Base-by-base conservation (phyloP, 2,888 invertebrate species). In the Tenthredo notha region DNA sequence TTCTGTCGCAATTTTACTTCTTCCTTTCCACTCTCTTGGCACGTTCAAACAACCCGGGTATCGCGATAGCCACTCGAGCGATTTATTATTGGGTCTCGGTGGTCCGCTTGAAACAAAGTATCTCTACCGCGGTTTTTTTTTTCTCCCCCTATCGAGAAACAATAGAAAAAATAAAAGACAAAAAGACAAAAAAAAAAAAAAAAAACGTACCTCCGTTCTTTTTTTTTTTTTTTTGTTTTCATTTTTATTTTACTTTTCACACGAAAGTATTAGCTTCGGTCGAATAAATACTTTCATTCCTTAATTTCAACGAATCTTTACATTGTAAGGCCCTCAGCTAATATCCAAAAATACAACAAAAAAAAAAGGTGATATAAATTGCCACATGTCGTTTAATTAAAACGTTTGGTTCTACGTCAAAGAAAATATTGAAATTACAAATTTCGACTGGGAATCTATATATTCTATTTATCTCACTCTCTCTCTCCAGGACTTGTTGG, bases 1-100 rank as follows among this genome's bases (percentile, higher is more conserved):
- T 43, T 43, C 72, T 7, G 40, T 43, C 72, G 72, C 72, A 43
- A 74, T 74, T 74, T 74, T 74, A 4, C 43, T 43, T 40, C 21
- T 43, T 12, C 43, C 43, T 74, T 43, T 43, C 10, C n/a, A 74
- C 43, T 74, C n/a, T 10, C 72, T 43, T 18, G 12, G 25, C 25
- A 65, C 21, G 65, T 65, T 29, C 40, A 18, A 72, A 15, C 70
- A 37, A 4, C 37, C 18, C 70, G 5, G 33, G 37, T 18, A 18
- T 21, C 25, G 58, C 47, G 58, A 15, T n/a, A n/a, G 15, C 67
- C 25, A 33, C 67, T 67, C 18, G 67, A 67, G 67, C 67, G 33
- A 67, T 67, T 67, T 33, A 67, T 67, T 67, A 67, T 67, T 33
- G 67, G 70, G 7, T 4, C n/a, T 37, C 33, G 70, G 37, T 18